Evolutionary conservation across 2,113 vertebrate genomes (phyloP).

Genomic region (Pelodiscus sinensis): DNA sequence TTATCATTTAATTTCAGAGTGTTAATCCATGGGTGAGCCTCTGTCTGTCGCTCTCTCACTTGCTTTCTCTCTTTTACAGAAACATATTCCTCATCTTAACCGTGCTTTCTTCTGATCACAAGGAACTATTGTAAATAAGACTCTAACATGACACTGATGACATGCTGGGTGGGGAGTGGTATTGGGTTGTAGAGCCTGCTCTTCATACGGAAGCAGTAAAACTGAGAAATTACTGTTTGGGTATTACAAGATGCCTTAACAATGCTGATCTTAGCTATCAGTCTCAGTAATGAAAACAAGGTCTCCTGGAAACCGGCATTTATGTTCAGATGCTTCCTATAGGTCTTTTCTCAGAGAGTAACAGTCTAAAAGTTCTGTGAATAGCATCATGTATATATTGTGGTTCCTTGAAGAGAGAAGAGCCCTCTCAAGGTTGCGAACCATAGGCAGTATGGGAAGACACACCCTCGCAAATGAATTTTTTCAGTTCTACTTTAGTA

Average conservation of each 20-base stretch:
- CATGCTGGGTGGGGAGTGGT: not conserved
- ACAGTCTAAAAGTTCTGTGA: slow-evolving; percentile 8
- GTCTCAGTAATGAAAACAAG: slow-evolving; percentile 23
- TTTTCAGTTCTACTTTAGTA: slow-evolving; percentile 25
- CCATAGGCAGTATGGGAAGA: not conserved
- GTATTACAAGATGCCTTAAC: slow-evolving; percentile 8
- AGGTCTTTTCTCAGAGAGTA: not conserved
- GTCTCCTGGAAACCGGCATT: not conserved
- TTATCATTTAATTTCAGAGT: slow-evolving; percentile 64
- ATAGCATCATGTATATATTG: not conserved
- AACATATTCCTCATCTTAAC: slow-evolving; percentile 19
- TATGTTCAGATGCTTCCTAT: not conserved
- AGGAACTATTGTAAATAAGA: slow-evolving; percentile 23
- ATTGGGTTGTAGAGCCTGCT: slow-evolving; percentile 32
- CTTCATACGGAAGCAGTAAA: slow-evolving; percentile 38
- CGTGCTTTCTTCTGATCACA: slow-evolving; percentile 20
- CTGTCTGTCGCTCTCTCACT: slow-evolving; percentile 20
- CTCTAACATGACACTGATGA: slow-evolving; percentile 14
- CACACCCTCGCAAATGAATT: not conserved
- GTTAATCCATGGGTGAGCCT: slow-evolving; percentile 45
- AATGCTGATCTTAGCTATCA: slow-evolving; percentile 21
- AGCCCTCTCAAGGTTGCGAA: not conserved
- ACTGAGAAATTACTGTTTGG: slow-evolving; percentile 50
- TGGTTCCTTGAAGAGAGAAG: not conserved
- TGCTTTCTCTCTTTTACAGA: not conserved